Evolutionary conservation across 2,888 invertebrate species (phyloP).

Genomic region (Mycalesis mineus): DNA sequence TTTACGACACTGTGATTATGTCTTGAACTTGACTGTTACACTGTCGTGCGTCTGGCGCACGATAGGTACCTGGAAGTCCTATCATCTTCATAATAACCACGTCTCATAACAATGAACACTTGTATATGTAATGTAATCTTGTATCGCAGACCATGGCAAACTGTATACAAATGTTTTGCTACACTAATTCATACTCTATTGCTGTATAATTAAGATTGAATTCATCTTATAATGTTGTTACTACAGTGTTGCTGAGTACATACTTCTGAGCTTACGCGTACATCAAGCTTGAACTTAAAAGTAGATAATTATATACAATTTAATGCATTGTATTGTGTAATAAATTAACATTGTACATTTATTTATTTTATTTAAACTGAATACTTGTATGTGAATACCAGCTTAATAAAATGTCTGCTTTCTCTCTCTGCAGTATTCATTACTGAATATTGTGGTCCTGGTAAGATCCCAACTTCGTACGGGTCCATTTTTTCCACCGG

Average conservation of each 20-base stretch:
- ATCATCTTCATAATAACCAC: background rate
- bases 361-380: too few species aligned
- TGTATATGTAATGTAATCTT: constrained; percentile 2
- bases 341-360: too few species aligned
- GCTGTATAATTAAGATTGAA: background rate
- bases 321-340: background rate
- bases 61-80: background rate
- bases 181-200: background rate
- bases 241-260: background rate
- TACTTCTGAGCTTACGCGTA: background rate
- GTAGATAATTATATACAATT: background rate
- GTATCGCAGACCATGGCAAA: background rate
- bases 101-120: background rate
- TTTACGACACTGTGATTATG: too few species aligned
- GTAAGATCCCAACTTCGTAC: too few species aligned
- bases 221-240: background rate
- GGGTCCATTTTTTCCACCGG: too few species aligned
- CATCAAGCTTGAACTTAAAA: background rate
- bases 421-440: too few species aligned
- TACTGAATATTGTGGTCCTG: too few species aligned
- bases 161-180: background rate
- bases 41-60: too few species aligned
- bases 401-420: too few species aligned
- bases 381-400: too few species aligned
- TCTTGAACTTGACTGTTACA: too few species aligned